Evolutionary conservation across 30 jellyfish, hydroid and myxozoan species (phyloP), one percentile per base, ranked within the genome.

Genomic region (Chironex yamaguchii): DNA sequence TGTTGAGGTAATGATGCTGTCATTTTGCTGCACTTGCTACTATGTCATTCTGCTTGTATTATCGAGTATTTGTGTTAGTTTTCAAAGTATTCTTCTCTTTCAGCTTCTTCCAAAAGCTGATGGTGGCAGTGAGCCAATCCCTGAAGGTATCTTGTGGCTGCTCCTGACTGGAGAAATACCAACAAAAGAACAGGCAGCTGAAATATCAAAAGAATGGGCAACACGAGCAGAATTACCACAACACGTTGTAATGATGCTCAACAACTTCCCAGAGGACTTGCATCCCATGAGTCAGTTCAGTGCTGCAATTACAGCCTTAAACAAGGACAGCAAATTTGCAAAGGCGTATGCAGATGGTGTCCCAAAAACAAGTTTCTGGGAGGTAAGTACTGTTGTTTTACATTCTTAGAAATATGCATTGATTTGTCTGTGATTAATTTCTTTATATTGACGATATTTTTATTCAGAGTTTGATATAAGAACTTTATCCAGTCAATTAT

Each of bases 231-330:
- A 89, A 67, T 85, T 95, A 28, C 99, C 99, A 34, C 97, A 95
- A 25, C 97, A 89, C 75, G 96, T 95, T 48, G 98, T 83, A 3
- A 84, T 74, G 94, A 90, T 90, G 97, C 76, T 95, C 65, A 90
- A 95, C 58, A 95, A 91, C 42, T 95, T 95, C 64, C 99, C 99
- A 12, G 99, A 95, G 33, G 96, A 86, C 58, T 87, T 90, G 12
- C 99, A 95, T 76, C 99, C 99, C 34, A 95, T 95, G 99, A 91
- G 97, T 24, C 98, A 95, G 90, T 90, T 95, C 54, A 32, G 93
- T 72, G 97, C 99, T 31, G 97, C 99, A 3, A 74, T 95, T 3
- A 90, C 99, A 53, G 97, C 97, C 34, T 71, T 95, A 84, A 95
- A 91, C 89, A 90, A 88, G 76, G 96, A 90, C 36, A 95, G 99